A percentile compares a stretch with the other conserved stretches of the same genome.
phyloP scores from a whole-genome alignment of 2,888 invertebrate species.

The Limenitis camilla region DNA sequence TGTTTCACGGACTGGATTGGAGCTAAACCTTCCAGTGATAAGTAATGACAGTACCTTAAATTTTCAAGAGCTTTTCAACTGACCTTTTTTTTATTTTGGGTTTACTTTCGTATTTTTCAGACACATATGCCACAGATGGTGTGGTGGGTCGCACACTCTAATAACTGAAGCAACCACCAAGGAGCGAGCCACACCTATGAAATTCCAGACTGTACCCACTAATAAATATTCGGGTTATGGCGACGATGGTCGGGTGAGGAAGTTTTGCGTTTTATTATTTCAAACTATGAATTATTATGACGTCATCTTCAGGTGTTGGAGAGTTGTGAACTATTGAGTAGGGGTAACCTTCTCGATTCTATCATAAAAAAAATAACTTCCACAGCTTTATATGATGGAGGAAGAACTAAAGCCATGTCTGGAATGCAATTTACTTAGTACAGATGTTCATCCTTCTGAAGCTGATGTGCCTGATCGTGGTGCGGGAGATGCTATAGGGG shows the following conservation, averaged over 20 bases:
- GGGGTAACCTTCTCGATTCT: too few relatives aligned
- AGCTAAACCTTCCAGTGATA: conserved; percentile 18
- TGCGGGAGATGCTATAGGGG: too few relatives aligned
- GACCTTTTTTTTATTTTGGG: too few relatives aligned
- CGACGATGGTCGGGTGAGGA: conserved; percentile 48
- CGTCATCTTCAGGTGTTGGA: neutral
- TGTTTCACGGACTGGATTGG: conserved; percentile 24
- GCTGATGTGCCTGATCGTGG: conserved; percentile 20
- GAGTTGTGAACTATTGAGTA: too few relatives aligned
- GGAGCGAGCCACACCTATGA: conserved; percentile 23
- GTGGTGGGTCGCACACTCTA: conserved; percentile 54
- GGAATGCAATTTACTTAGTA: conserved; percentile 41
- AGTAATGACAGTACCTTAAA: neutral
- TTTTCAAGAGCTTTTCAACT: too few relatives aligned
- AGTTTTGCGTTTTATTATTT: neutral
- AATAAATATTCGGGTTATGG: conserved; percentile 40
- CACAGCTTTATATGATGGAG: conserved; percentile 48
- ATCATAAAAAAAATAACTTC: neutral
- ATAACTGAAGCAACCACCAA: conserved; percentile 28
- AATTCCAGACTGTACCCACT: conserved; percentile 23
- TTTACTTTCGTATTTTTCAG: too few relatives aligned
- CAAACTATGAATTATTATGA: neutral
- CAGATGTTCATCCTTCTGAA: conserved; percentile 19
- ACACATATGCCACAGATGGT: conserved; percentile 49
- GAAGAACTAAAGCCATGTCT: conserved; percentile 46